A percentile compares a stretch with the other conserved stretches of the same genome.
These are phyloP conservation scores for Drosophila parthenogenetica DNA, from an alignment of 2,888 invertebrate species.

Conservation along the genomic window DNA sequence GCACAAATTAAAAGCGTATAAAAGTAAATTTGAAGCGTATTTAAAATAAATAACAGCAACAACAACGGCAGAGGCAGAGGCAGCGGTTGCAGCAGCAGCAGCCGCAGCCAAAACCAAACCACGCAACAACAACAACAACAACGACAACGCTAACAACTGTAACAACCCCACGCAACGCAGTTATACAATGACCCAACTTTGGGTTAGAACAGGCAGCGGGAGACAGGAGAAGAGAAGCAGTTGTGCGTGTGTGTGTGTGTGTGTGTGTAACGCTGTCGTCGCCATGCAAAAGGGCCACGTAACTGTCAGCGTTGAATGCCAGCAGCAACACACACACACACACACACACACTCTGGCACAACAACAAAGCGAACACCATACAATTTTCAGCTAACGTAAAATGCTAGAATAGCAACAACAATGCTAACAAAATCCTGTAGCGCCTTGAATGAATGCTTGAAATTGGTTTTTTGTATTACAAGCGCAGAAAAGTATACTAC, in stretches of 20 bases:
- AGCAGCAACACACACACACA: conserved; percentile 26
- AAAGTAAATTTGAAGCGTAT: conserved; percentile 79
- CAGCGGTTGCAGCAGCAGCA: conserved; percentile 7
- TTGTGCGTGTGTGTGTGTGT: neutral
- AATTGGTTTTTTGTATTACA: conserved; percentile 71
- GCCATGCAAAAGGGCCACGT: conserved; percentile 67
- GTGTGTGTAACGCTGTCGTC: conserved; percentile 55
- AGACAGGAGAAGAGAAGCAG: neutral
- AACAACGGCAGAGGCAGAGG: too few species aligned
- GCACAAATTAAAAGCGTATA: conserved; percentile 76
- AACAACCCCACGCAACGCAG: conserved; percentile 32
- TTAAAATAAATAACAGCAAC: conserved; percentile 58
- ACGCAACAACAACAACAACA: conserved; percentile 20
- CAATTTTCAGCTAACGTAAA: conserved; percentile 54
- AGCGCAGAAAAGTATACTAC: conserved; percentile 70
- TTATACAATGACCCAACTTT: conserved; percentile 51
- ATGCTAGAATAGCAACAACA: conserved; percentile 35
- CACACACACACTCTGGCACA: conserved; percentile 4
- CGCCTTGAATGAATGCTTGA: conserved; percentile 74
- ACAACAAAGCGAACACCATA: conserved; percentile 30
- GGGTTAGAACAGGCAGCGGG: neutral
- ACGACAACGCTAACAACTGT: conserved; percentile 10
- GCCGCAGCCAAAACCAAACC: conserved; percentile 24
- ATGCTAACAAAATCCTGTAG: conserved; percentile 50
- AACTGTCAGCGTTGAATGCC: conserved; percentile 62